Evolutionary conservation across 2,888 invertebrate genomes (phyloP), one percentile per base, ranked within the genome.

Genomic region (Pristionchus entomophagus): DNA sequence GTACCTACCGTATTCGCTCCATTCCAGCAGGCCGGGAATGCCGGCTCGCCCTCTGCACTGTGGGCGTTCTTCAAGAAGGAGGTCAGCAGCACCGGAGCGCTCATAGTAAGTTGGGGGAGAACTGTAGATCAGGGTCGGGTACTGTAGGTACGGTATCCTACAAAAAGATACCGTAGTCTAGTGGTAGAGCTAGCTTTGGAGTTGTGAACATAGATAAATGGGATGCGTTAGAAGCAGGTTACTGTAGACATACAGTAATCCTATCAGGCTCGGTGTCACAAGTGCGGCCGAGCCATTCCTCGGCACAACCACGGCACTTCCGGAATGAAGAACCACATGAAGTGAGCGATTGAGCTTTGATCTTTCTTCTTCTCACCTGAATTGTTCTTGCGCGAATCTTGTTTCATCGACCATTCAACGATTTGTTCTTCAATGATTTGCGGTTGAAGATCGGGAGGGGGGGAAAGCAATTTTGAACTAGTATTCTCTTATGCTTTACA

Each of bases 271-370:
- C 19, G 19, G 10, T 82, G 82, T 29, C 22, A n/a, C 8, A 12
- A 59, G 19, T 82, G 82, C 19, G 14, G n/a, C 5, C 14, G 32
- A 29, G n/a, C 19, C 4, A 38, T 82, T 0, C 26, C 82, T n/a
- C 38, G 82, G 2, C 29, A 51, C 14, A 82, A 82, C 14, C 82
- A 82, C 22, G 82, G 82, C 10, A 82, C 82, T 6, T 38, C 82
- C 17, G 38, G 26, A 38, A 82, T 82, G 82, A 82, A 82, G 59
- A 29, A 26, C n/a, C 82, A 82, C 59, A 56, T 59, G 2, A 82
- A 59, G 51, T 80, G 19, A 59, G n/a, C 8, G 77, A 26, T 41
- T 49, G 29, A 41, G 14, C 5, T 80, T 53, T 41, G 32, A 35
- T 80, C 49, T 32, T 32, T 80, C 10, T 12, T n/a, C n/a, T n/a